phyloP scores from a whole-genome alignment of 2,888 invertebrate species.

The Amitus sp. region DNA sequence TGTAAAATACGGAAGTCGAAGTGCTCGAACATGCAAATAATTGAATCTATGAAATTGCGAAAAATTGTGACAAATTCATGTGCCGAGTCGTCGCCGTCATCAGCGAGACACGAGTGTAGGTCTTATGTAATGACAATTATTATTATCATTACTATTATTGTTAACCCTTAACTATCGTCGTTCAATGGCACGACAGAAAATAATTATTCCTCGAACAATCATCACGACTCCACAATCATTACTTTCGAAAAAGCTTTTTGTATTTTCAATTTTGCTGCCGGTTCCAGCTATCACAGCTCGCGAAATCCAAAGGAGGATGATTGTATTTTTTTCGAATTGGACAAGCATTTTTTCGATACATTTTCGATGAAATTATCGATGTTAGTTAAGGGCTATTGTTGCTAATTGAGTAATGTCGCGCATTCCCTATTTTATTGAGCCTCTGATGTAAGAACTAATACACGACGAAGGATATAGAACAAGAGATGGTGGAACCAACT shows the following conservation, averaged over 20 bases:
- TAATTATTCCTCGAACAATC: conserved; percentile 1
- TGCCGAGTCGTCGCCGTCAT: conserved; percentile 11
- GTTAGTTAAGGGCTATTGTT: conserved; percentile 31
- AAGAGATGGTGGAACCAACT: conserved; percentile 25
- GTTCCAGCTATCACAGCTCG: too few species aligned
- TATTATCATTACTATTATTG: conserved; percentile 28
- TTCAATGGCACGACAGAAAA: too few species aligned
- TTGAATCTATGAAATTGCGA: conserved; percentile 10
- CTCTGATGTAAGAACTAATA: background rate
- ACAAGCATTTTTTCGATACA: background rate
- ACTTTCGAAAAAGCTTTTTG: too few species aligned
- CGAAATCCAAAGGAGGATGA: background rate
- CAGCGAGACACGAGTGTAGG: conserved; percentile 19
- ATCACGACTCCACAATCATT: background rate
- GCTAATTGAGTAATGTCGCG: conserved; percentile 26
- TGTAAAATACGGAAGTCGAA: conserved; percentile 29
- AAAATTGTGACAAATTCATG: conserved; percentile 17
- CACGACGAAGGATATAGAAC: conserved; percentile 5
- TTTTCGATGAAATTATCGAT: background rate
- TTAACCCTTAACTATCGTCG: conserved; percentile 29
- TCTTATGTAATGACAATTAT: too few species aligned
- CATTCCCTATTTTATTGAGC: conserved; percentile 23
- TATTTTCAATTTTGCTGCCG: too few species aligned
- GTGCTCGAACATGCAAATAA: conserved; percentile 25
- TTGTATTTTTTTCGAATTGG: too few species aligned